Evolutionary conservation across 2,888 invertebrate genomes (phyloP).

Genomic region (Lydus trimaculatus): DNA sequence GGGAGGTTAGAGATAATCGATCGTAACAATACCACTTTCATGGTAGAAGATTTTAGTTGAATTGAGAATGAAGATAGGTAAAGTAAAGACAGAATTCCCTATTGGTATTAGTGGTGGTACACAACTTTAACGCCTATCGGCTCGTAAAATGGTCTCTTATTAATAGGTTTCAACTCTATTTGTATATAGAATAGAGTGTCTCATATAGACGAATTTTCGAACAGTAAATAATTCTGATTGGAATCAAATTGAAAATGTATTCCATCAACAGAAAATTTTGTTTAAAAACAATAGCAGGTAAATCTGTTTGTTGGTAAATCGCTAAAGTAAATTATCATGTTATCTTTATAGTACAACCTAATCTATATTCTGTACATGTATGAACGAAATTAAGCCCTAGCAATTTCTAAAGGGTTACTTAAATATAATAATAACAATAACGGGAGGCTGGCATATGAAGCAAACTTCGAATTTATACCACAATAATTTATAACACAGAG

Average conservation of each 20-base stretch:
- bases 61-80: background rate
- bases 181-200: background rate
- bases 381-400: background rate
- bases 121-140: background rate
- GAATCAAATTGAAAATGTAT: background rate
- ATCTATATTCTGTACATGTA: background rate
- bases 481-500: background rate
- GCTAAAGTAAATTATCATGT: conserved; percentile 5
- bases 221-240: background rate
- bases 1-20: background rate
- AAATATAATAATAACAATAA: background rate
- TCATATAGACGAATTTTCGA: background rate
- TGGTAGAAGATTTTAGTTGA: background rate
- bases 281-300: background rate
- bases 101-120: background rate
- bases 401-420: background rate
- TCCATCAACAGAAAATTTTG: background rate
- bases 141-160: background rate
- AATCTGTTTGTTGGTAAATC: background rate
- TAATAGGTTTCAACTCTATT: background rate
- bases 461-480: background rate
- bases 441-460: background rate
- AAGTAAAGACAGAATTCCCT: background rate
- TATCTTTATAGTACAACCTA: background rate
- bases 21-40: background rate